These are phyloP conservation scores for Conchocele bisecta DNA, from an alignment of 2,888 invertebrate species.

Conservation along the genomic window DNA sequence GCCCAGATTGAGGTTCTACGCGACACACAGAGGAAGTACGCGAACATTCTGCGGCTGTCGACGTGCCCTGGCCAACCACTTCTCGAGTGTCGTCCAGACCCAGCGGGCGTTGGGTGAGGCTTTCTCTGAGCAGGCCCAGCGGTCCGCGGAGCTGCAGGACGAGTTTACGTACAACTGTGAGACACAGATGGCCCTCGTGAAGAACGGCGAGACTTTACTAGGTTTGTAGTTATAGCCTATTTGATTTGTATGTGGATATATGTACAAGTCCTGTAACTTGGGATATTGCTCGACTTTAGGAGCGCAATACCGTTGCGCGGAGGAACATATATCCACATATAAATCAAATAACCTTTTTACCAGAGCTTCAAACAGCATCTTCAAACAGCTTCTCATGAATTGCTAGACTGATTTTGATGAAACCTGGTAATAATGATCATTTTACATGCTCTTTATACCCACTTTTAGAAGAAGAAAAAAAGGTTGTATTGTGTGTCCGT, in stretches of 20 bases:
- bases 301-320: too few relatives aligned
- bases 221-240: slow-evolving; percentile 64
- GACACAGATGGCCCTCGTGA: slow-evolving; percentile 95
- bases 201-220: slow-evolving; percentile 96
- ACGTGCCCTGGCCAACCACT: slow-evolving; percentile 93
- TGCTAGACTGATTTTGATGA: too few relatives aligned
- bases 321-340: too few relatives aligned
- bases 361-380: neutral
- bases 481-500: too few relatives aligned
- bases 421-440: too few relatives aligned
- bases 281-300: too few relatives aligned
- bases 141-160: slow-evolving; percentile 96
- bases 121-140: slow-evolving; percentile 97
- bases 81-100: slow-evolving; percentile 93
- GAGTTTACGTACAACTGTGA: slow-evolving; percentile 98
- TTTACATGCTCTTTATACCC: too few relatives aligned
- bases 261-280: too few relatives aligned
- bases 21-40: slow-evolving; percentile 96
- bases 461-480: too few relatives aligned
- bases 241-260: too few relatives aligned
- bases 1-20: slow-evolving; percentile 95
- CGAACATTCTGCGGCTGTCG: slow-evolving; percentile 90
- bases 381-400: neutral
- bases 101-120: slow-evolving; percentile 94
- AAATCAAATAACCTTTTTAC: too few relatives aligned